These are phyloP conservation scores for Trialeurodes vaporariorum DNA, from an alignment of 1,140 invertebrate genomes.

Conservation along the genomic window DNA sequence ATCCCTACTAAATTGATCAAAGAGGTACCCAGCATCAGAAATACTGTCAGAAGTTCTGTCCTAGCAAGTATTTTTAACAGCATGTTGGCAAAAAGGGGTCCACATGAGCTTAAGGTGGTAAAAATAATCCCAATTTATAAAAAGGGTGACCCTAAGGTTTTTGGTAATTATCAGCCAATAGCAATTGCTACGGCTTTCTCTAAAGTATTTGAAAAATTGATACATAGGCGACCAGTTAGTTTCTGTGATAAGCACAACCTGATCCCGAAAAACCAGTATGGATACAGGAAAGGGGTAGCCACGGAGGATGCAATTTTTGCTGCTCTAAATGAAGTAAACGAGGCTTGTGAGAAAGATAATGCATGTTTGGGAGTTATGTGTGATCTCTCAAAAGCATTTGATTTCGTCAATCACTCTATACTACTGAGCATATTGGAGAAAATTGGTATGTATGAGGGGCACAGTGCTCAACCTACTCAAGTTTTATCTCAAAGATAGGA, in stretches of 20 bases:
- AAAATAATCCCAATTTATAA: conserved; percentile 22
- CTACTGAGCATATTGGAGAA: too few species aligned
- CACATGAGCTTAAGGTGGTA: conserved; percentile 21
- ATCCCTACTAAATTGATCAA: too few species aligned
- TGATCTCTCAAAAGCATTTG: too few species aligned
- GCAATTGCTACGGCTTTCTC: conserved; percentile 19
- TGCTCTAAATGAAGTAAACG: background rate
- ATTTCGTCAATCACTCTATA: too few species aligned
- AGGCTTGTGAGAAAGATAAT: background rate
- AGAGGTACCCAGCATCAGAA: background rate
- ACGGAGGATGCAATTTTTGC: conserved; percentile 12
- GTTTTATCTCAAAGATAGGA: too few species aligned
- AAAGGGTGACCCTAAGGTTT: conserved; percentile 13
- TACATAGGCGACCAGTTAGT: conserved; percentile 9
- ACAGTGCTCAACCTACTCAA: too few species aligned
- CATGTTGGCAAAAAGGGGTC: conserved; percentile 12
- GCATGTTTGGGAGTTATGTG: too few species aligned
- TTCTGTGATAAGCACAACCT: conserved; percentile 9
- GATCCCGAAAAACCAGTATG: conserved; percentile 11
- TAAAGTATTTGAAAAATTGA: conserved; percentile 23
- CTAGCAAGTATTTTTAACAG: conserved; percentile 4
- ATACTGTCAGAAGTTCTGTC: conserved; percentile 8
- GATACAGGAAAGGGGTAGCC: conserved; percentile 5
- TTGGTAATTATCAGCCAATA: conserved; percentile 24
- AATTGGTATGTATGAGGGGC: too few species aligned